Evolutionary conservation across 30 jellyfish, hydroid and myxozoan genomes (phyloP).

Genomic region (Hydractinia echinata): DNA sequence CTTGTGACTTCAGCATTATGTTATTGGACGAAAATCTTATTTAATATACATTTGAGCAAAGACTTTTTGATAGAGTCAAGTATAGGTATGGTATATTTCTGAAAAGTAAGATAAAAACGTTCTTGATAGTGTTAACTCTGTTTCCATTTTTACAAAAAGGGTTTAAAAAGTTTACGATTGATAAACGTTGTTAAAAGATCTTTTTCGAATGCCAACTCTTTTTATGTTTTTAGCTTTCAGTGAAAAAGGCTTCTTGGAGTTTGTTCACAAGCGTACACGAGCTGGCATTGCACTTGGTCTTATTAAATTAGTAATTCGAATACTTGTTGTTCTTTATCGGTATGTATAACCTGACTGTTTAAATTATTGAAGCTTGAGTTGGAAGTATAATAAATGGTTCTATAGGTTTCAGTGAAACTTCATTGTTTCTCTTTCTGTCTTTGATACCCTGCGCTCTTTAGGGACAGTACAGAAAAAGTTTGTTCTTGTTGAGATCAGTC

Average conservation of each 20-base stretch:
- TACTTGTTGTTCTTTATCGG: conserved; percentile 38
- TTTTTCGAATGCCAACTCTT: neutral
- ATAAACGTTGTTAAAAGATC: too few species aligned
- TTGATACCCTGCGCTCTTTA: too few species aligned
- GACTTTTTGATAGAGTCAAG: conserved; percentile 31
- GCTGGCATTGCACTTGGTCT: conserved; percentile 60
- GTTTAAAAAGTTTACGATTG: too few species aligned
- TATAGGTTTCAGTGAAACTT: too few species aligned
- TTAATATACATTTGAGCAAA: conserved; percentile 27
- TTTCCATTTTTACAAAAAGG: too few species aligned
- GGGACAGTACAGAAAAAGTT: too few species aligned
- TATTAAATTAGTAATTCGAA: conserved; percentile 27
- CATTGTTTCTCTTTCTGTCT: too few species aligned
- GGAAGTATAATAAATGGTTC: too few species aligned
- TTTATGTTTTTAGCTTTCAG: conserved; percentile 49
- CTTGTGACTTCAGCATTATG: conserved; percentile 10
- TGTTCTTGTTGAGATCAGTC: too few species aligned
- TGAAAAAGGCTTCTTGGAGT: conserved; percentile 31
- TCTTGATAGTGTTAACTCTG: too few species aligned
- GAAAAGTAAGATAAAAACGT: too few species aligned
- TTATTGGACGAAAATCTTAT: conserved; percentile 27
- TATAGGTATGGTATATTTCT: conserved; percentile 30
- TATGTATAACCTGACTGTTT: neutral
- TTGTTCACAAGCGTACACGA: conserved; percentile 43
- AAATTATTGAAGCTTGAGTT: too few species aligned